Evolutionary conservation across 2,797 vertebrate genomes (phyloP).

Genomic region (Micrastur ruficollis): DNA sequence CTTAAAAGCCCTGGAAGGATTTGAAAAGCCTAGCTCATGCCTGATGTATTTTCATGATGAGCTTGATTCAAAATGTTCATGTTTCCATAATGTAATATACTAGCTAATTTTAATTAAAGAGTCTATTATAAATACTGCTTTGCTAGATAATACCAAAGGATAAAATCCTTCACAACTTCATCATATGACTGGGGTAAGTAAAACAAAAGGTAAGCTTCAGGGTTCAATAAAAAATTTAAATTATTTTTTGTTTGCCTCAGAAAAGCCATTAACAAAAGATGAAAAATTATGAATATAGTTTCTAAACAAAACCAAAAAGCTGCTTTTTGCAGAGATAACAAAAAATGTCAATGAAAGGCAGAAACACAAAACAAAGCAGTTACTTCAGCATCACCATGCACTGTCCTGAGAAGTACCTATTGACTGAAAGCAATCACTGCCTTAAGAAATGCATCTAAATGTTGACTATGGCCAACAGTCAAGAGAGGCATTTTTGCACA

Average conservation of each 20-base stretch:
- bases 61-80: not conserved
- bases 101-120: not conserved
- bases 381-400: not conserved
- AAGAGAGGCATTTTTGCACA: not conserved
- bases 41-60: not conserved
- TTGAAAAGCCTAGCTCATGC: not conserved
- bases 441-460: not conserved
- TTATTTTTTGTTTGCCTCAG: too few species aligned
- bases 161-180: not conserved
- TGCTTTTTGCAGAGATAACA: not conserved
- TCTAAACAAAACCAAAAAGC: not conserved
- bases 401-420: constrained; percentile 4
- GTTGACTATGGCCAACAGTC: not conserved
- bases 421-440: constrained; percentile 16
- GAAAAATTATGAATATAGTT: not conserved
- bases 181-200: not conserved
- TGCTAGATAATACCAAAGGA: not conserved
- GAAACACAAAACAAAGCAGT: constrained; percentile 1
- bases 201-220: not conserved
- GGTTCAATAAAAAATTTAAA: not conserved
- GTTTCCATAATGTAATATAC: not conserved
- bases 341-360: not conserved
- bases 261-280: not conserved
- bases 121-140: not conserved
- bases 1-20: not conserved